Conservation (phyloP, 2,888 invertebrate species). For the Scaeva pyrastri region DNA sequence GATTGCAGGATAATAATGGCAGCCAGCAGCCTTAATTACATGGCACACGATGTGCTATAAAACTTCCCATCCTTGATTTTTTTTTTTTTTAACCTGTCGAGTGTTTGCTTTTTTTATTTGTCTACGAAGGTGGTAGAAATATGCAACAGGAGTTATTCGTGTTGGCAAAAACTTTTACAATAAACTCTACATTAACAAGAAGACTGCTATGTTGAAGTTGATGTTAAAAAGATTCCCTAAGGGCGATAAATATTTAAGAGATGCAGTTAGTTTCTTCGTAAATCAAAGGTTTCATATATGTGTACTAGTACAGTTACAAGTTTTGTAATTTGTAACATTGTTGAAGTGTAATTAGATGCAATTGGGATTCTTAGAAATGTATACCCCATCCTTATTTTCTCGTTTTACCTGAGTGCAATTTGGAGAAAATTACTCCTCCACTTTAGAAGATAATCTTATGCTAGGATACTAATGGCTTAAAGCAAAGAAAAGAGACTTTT, state of each 20-base stretch:
- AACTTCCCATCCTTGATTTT: conserved; percentile 29
- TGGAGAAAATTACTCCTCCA: not conserved
- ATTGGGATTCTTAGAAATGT: conserved; percentile 30
- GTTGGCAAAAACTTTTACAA: conserved; percentile 63
- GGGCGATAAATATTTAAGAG: conserved; percentile 67
- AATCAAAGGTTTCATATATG: conserved; percentile 26
- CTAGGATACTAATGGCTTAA: too few species aligned
- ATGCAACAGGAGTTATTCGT: conserved; percentile 53
- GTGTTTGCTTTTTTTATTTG: conserved; percentile 7
- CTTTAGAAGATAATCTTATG: not conserved
- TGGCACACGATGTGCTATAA: conserved; percentile 56
- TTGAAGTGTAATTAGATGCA: conserved; percentile 50
- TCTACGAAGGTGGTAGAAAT: not conserved
- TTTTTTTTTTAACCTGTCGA: not conserved
- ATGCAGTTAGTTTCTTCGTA: conserved; percentile 55
- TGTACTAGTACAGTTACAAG: too few species aligned
- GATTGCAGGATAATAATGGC: conserved; percentile 61
- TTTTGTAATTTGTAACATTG: conserved; percentile 47
- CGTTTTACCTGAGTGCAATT: conserved; percentile 40
- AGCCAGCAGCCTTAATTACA: conserved; percentile 68
- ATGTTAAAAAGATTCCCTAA: not conserved
- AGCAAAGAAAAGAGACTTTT: too few species aligned
- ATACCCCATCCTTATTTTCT: not conserved
- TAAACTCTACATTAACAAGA: conserved; percentile 44
- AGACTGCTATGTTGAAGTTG: not conserved